Percentiles rank a stretch among this genome's conserved stretches.
Evolutionary conservation across 2,113 vertebrate genomes (phyloP).

Genomic region (Ibidorhyncha struthersii): DNA sequence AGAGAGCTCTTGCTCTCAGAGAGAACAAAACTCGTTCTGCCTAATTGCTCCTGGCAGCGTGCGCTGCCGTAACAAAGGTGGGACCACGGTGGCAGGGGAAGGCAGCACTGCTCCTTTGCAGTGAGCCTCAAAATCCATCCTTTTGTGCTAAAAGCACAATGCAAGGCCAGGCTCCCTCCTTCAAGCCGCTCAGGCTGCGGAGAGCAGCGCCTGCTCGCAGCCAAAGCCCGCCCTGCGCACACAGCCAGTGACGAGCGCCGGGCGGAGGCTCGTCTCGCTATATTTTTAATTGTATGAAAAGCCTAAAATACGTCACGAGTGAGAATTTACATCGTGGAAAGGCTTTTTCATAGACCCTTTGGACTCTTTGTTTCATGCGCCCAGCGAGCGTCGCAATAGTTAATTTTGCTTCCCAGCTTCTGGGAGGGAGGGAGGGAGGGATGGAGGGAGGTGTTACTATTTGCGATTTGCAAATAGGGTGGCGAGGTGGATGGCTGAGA

Average conservation of each 20-base stretch:
- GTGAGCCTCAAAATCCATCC: not conserved
- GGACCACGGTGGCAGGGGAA: not conserved
- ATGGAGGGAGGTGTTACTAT: slow-evolving; percentile 54
- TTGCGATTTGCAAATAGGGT: not conserved
- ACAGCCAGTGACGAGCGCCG: fast-evolving
- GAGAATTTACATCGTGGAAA: not conserved
- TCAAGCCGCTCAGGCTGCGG: not conserved
- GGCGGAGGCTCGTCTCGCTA: not conserved
- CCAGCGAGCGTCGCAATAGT: not conserved
- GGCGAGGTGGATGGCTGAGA: slow-evolving; percentile 33
- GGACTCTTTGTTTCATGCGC: not conserved
- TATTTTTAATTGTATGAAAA: not conserved
- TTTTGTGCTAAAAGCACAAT: slow-evolving; percentile 11
- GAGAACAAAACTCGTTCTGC: not conserved
- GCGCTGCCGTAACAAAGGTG: not conserved
- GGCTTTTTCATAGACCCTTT: not conserved
- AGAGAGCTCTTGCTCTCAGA: not conserved
- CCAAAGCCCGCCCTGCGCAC: not conserved
- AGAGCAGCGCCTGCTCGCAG: not conserved
- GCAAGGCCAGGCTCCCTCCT: not conserved
- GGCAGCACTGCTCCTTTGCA: not conserved
- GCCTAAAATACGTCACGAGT: not conserved
- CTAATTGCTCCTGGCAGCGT: not conserved
- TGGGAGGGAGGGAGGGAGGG: not conserved
- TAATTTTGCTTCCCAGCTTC: not conserved